A percentile compares a stretch with the other conserved stretches of the same genome.
Conservation (phyloP, 2,888 invertebrate genomes). For the Ophonus ardosiacus region DNA sequence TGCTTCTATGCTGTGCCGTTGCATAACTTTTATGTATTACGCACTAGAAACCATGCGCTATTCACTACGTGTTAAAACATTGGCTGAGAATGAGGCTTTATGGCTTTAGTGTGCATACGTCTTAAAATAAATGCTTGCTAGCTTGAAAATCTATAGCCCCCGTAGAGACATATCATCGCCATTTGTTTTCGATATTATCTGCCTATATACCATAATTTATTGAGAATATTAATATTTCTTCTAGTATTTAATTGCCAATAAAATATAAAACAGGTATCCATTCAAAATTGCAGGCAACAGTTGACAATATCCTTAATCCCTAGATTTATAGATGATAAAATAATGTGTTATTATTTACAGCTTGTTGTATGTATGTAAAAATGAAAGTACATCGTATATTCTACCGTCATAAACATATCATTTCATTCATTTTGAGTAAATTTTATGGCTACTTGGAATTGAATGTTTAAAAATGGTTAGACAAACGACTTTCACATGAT, state of each 20-base stretch:
- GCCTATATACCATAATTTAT: background rate
- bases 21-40: no score
- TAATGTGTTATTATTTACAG: constrained; percentile 33
- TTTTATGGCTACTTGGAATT: constrained; percentile 32
- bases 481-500: constrained; percentile 50
- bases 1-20: no score
- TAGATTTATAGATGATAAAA: constrained; percentile 43
- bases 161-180: background rate
- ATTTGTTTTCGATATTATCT: constrained; percentile 1
- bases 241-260: constrained; percentile 13
- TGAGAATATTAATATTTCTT: constrained; percentile 11
- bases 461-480: constrained; percentile 46
- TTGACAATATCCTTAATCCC: constrained; percentile 11
- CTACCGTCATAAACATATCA: constrained; percentile 46
- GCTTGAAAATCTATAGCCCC: background rate
- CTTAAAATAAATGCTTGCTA: no score
- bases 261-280: constrained; percentile 2
- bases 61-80: no score
- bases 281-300: constrained; percentile 1
- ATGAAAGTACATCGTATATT: constrained; percentile 47
- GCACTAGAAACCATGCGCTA: no score
- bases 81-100: no score
- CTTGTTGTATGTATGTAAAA: background rate
- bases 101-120: no score
- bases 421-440: constrained; percentile 47